Conservation (phyloP, 2,888 invertebrate genomes). For the Dicranocentrus wangi region DNA sequence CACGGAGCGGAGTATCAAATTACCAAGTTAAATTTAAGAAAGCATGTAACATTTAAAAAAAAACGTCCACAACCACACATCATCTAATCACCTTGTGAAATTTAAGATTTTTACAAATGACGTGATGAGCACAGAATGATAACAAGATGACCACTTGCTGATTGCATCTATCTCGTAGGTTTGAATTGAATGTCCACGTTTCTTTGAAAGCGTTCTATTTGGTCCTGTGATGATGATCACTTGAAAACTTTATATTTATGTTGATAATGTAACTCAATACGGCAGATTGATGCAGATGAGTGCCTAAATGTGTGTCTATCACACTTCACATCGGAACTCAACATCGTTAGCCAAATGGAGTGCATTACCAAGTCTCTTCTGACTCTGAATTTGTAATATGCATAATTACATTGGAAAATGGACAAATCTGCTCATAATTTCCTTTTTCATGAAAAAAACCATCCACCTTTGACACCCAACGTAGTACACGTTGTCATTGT, state of each 20-base stretch:
- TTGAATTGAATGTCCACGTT: neutral
- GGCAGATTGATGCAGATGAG: no score
- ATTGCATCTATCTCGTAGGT: neutral
- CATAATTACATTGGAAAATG: no score
- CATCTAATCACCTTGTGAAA: constrained; percentile 14
- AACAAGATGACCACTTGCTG: constrained; percentile 1
- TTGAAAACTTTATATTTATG: neutral
- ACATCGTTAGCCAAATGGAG: no score
- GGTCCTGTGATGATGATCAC: constrained; percentile 18
- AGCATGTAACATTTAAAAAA: constrained; percentile 3
- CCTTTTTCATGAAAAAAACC: constrained; percentile 9
- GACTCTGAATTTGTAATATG: no score
- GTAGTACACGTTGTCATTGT: neutral
- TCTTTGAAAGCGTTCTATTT: neutral
- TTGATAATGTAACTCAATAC: neutral
- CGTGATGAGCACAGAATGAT: constrained; percentile 15
- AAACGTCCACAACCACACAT: neutral
- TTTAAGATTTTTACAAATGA: neutral
- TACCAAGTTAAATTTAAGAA: constrained; percentile 2
- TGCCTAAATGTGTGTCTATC: neutral
- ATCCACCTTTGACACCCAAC: constrained; percentile 5
- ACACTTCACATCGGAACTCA: neutral
- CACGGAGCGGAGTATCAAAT: neutral
- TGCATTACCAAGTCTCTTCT: no score
- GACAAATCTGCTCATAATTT: constrained; percentile 12